Conservation (phyloP, 2,888 invertebrate species). For the Dicyrtomina minuta region DNA sequence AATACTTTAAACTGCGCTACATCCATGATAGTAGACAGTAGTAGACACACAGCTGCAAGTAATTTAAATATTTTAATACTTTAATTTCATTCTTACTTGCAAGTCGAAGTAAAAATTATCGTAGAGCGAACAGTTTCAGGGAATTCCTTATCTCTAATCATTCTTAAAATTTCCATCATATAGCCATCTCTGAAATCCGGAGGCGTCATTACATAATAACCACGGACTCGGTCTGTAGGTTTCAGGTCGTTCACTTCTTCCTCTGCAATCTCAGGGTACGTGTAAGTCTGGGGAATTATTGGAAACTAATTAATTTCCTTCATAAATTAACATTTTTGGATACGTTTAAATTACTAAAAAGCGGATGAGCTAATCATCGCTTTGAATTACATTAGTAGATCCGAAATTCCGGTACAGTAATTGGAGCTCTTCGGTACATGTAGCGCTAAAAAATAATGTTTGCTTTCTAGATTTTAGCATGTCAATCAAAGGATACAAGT, state of each 20-base stretch:
- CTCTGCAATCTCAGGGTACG: conserved; percentile 38
- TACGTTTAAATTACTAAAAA: conserved; percentile 61
- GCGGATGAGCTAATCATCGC: too few relatives aligned
- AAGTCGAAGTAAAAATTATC: conserved; percentile 93
- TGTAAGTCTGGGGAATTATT: conserved; percentile 59
- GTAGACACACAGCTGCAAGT: conserved; percentile 4
- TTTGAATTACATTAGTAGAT: too few relatives aligned
- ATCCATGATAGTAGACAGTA: background rate
- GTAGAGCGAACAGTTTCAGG: conserved; percentile 67
- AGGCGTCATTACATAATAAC: conserved; percentile 85
- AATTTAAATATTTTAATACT: conserved; percentile 1
- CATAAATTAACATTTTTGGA: background rate
- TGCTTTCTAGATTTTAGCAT: conserved; percentile 75
- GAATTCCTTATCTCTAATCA: conserved; percentile 68
- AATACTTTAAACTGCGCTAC: background rate
- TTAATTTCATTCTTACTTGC: conserved; percentile 69
- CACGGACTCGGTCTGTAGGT: too few relatives aligned
- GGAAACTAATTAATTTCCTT: too few relatives aligned
- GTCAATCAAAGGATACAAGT: conserved; percentile 71
- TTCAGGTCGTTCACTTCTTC: conserved; percentile 22
- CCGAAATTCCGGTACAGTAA: conserved; percentile 65
- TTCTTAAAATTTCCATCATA: conserved; percentile 76
- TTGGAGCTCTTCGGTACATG: conserved; percentile 77
- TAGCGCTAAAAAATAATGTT: conserved; percentile 91
- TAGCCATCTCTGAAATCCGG: conserved; percentile 90